Percentiles rank a stretch among this genome's conserved stretches.
Evolutionary conservation across 2,888 invertebrate species (phyloP).

Genomic region (Cantharis lateralis): DNA sequence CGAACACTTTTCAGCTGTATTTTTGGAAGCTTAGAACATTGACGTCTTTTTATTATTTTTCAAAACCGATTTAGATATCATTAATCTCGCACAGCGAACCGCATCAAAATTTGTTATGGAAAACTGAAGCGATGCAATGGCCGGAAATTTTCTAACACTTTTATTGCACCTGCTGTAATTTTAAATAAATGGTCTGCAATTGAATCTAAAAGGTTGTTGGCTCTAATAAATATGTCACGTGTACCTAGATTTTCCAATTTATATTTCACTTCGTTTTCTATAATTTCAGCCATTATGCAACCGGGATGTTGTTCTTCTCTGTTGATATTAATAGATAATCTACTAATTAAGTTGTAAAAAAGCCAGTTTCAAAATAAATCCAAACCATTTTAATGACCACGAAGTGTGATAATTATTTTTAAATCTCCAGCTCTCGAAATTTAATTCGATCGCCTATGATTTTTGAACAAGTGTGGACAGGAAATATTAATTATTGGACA

Average conservation of each 20-base stretch:
- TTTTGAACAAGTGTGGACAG: not conserved
- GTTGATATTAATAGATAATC: not conserved
- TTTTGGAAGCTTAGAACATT: constrained; percentile 1
- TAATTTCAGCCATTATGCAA: not conserved
- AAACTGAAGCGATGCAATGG: not conserved
- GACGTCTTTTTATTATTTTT: not conserved
- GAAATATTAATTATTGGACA: not conserved
- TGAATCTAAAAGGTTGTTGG: constrained; percentile 15
- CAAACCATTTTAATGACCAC: not conserved
- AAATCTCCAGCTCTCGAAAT: not conserved
- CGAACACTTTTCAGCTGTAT: not conserved
- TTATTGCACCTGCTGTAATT: constrained; percentile 14
- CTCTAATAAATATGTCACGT: constrained; percentile 13
- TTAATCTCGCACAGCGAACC: constrained; percentile 3
- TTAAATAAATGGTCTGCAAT: constrained; percentile 11
- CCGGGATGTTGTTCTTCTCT: not conserved
- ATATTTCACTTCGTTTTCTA: not conserved
- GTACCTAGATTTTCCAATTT: not conserved
- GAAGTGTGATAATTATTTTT: not conserved
- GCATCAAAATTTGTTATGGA: constrained; percentile 7
- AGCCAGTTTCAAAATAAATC: not conserved
- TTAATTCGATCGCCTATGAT: not conserved
- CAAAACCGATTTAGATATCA: constrained; percentile 1
- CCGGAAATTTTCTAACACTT: constrained; percentile 9
- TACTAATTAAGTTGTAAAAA: constrained; percentile 2